phyloP scores from a whole-genome alignment of 2,888 invertebrate genomes.

The Conistra vaccinii region DNA sequence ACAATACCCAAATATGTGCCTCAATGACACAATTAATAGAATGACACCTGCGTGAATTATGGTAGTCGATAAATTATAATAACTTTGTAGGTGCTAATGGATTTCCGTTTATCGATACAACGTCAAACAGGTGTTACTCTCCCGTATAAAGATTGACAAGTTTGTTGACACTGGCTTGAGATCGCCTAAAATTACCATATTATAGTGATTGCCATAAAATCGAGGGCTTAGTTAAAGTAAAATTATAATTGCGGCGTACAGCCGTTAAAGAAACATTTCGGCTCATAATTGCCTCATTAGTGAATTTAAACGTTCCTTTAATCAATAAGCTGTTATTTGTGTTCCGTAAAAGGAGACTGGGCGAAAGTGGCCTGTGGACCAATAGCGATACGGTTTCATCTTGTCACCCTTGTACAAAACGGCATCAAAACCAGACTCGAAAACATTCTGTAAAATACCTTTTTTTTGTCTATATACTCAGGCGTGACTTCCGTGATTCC shows the following conservation, averaged over 20 bases:
- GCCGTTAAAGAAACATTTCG: neutral
- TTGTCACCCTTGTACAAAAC: too few species aligned
- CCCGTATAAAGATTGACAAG: neutral
- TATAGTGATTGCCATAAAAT: neutral
- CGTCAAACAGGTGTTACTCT: slow-evolving; percentile 13
- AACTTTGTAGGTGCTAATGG: slow-evolving; percentile 14
- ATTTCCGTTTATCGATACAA: slow-evolving; percentile 10
- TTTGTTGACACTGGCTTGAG: slow-evolving; percentile 5
- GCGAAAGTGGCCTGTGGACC: too few species aligned
- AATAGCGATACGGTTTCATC: too few species aligned
- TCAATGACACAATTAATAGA: neutral
- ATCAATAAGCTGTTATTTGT: too few species aligned
- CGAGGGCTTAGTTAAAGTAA: neutral
- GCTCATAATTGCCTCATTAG: slow-evolving; percentile 10
- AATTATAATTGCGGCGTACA: neutral
- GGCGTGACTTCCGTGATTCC: too few species aligned
- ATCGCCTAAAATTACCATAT: neutral
- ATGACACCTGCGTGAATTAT: neutral
- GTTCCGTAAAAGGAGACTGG: too few species aligned
- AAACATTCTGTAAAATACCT: too few species aligned
- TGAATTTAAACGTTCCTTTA: neutral
- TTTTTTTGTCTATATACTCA: too few species aligned
- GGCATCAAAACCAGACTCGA: too few species aligned
- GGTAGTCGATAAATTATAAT: slow-evolving; percentile 2
- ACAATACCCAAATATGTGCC: neutral